phyloP scores from a whole-genome alignment of 2,888 invertebrate species.

The Pollenia griseotomentosa region DNA sequence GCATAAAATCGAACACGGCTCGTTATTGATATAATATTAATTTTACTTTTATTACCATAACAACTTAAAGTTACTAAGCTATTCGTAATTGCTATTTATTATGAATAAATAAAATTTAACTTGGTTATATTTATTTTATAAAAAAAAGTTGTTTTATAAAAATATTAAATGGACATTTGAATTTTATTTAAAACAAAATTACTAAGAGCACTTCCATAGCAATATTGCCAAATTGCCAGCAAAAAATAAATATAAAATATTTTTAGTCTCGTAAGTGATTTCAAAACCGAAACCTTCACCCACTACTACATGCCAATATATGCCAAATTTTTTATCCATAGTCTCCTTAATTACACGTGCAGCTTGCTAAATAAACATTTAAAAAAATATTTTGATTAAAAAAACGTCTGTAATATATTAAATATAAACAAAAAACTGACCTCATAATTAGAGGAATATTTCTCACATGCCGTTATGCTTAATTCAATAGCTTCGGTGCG shows the following conservation, averaged over 20 bases:
- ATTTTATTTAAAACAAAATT: conserved; percentile 21
- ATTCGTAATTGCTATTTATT: neutral
- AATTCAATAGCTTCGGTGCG: conserved; percentile 94
- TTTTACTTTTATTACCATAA: conserved; percentile 37
- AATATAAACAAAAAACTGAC: conserved; percentile 83
- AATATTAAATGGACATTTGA: conserved; percentile 6
- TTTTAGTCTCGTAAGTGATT: conserved; percentile 95
- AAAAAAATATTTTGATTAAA: neutral
- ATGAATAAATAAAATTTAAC: neutral
- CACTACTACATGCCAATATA: conserved; percentile 97
- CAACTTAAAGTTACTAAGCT: conserved; percentile 5
- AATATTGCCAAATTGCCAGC: conserved; percentile 95
- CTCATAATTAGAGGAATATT: conserved; percentile 93
- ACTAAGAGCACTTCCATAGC: conserved; percentile 93
- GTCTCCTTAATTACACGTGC: conserved; percentile 97
- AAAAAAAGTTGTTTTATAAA: conserved; percentile 8
- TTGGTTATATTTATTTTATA: neutral
- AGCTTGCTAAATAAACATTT: conserved; percentile 88
- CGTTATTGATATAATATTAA: conserved; percentile 52
- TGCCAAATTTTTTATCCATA: conserved; percentile 98
- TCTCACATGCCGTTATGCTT: conserved; percentile 97
- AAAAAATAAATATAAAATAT: conserved; percentile 94
- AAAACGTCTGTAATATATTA: neutral
- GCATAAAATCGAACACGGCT: too few species aligned
- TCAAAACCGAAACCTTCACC: conserved; percentile 98